A percentile compares a stretch with the other conserved stretches of the same genome.
phyloP scores from a whole-genome alignment of 2,113 vertebrate genomes.

The Phyllopteryx taeniolatus region DNA sequence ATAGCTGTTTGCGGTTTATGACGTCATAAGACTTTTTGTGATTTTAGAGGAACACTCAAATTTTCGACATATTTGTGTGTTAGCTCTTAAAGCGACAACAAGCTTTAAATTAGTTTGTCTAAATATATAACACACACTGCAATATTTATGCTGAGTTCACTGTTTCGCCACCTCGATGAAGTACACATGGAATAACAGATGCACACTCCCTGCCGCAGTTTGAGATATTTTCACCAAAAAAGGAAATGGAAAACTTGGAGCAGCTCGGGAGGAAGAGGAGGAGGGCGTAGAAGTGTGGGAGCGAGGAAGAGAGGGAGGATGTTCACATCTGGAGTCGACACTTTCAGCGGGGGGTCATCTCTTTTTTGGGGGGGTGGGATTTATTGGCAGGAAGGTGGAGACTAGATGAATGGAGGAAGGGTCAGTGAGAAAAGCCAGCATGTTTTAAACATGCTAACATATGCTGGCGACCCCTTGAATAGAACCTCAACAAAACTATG shows the following conservation, averaged over 20 bases:
- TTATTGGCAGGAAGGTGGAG: constrained; percentile 55
- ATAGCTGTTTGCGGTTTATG: constrained; percentile 27
- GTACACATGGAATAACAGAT: constrained; percentile 57
- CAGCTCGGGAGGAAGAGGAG: constrained; percentile 49
- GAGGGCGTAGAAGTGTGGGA: constrained; percentile 57
- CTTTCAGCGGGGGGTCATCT: constrained; percentile 60
- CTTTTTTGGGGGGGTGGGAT: constrained; percentile 56
- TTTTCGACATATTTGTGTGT: constrained; percentile 10
- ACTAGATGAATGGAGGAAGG: constrained; percentile 1
- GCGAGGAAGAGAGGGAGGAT: constrained; percentile 54
- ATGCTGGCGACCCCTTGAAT: no score
- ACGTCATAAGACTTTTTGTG: background rate
- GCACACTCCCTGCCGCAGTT: constrained; percentile 70
- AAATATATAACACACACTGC: constrained; percentile 27
- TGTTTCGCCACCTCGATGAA: constrained; percentile 61
- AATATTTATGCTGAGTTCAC: constrained; percentile 64
- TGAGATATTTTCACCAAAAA: constrained; percentile 97
- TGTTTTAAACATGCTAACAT: background rate
- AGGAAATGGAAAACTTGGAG: constrained; percentile 91
- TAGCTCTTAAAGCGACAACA: background rate
- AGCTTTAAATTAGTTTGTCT: background rate
- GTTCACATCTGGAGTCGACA: constrained; percentile 93
- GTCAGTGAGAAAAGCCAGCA: background rate
- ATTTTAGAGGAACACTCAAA: background rate
- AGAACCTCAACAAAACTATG: no score